Evolutionary conservation across 2,797 vertebrate species (phyloP).

Genomic region (Helarctos malayanus): DNA sequence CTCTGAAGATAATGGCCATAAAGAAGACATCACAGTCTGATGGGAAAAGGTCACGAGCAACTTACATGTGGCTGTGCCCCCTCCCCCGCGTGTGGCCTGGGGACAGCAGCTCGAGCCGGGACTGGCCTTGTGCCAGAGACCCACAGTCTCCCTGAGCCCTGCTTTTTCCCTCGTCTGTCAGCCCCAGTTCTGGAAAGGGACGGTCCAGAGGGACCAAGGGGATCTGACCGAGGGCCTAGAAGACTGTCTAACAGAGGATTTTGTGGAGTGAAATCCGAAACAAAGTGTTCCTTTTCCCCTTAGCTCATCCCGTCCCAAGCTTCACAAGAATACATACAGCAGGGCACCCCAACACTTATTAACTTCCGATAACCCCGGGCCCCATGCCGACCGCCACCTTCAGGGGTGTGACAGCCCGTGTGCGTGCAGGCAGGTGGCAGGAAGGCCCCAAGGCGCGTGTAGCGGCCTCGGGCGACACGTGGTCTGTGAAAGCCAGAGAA

Average conservation of each 20-base stretch:
- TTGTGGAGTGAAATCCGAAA: neutral
- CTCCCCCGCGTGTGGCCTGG: neutral
- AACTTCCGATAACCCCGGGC: fast-evolving
- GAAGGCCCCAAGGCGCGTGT: neutral
- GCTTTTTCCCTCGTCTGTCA: constrained; percentile 67
- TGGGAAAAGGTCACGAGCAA: neutral
- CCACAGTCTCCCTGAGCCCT: neutral
- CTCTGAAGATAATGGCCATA: fast-evolving
- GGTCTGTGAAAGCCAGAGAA: too few relatives aligned
- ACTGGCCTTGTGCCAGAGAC: neutral
- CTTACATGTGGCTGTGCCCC: neutral
- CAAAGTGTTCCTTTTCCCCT: fast-evolving
- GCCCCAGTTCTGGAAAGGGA: neutral
- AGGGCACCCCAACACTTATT: fast-evolving
- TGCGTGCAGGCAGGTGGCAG: too few relatives aligned
- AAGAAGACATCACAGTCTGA: fast-evolving
- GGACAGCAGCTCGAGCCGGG: neutral
- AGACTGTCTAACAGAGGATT: fast-evolving
- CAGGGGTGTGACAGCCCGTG: fast-evolving
- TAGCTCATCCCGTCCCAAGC: neutral
- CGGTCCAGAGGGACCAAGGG: too few relatives aligned
- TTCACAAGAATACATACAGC: too few relatives aligned
- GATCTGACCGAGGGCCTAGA: neutral
- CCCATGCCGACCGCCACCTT: neutral
- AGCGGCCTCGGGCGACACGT: fast-evolving